Evolutionary conservation across 2,888 invertebrate species (phyloP), one percentile per base, ranked within the genome.

Genomic region (Campoplex nolae): DNA sequence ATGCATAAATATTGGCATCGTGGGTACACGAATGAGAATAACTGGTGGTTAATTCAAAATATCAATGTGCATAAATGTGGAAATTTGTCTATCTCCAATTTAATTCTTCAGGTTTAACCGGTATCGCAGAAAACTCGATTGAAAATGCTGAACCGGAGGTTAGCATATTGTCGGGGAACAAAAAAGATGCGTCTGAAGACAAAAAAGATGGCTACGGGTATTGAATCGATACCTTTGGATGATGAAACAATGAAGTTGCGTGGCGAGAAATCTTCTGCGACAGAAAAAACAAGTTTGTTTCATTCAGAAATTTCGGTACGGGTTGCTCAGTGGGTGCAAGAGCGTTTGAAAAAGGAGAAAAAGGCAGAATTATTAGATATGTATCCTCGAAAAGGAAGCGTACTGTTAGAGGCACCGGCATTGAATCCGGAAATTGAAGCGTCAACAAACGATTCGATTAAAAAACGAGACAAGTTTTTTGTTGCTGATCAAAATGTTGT

Each of bases 401-500:
- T 62, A 0, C 8, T 62, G 13, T 28, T 62, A 28, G 28, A 62
- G 58, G 58, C 28, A 9, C 28, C 58, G 11, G 3, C 11, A 32
- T 28, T 62, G 28, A 62, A 62, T 13, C 58, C 58, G 32, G 58
- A 62, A 32, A 58, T 58, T 23, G 58, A 58, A 58, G 23, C 23
- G 7, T 23, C 58, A 8, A 28, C 58, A 62, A 62, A 62, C 28
- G 58, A 62, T 18, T 62, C 58, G 8, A 62, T 62, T 28, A 28
- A 28, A 13, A 62, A 62, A 62, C 9, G 58, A 13, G 32, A 62
- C 9, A 58, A 58, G 9, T 58, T 38, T 35, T 68, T 42, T n/a
- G 38, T 8, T 18, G 38, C 68, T 18, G 68, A 68, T 68, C 68
- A 68, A 68, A 68, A 68, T 68, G 38, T 68, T 38, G 68, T 68